phyloP scores from a whole-genome alignment of 2,113 vertebrate genomes.

The Rhynchopsitta pachyrhyncha region DNA sequence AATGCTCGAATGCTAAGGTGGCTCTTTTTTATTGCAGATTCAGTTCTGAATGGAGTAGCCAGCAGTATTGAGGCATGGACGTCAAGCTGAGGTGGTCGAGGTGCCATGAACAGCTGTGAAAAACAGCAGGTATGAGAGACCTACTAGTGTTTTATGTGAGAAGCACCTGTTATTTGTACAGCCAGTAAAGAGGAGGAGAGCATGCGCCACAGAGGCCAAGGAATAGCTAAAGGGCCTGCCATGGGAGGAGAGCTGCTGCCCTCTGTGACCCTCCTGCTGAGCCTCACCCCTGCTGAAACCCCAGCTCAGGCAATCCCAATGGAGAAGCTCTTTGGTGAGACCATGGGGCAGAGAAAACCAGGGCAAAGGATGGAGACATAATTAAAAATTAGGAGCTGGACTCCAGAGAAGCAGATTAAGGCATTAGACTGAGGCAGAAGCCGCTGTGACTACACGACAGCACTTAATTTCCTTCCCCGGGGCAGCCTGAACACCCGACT shows the following conservation, averaged over 20 bases:
- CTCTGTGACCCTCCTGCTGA: background rate
- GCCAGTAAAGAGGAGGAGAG: background rate
- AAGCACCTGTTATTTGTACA: background rate
- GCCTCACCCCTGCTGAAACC: background rate
- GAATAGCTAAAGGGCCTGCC: background rate
- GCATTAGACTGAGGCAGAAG: constrained; percentile 16
- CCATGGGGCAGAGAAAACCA: background rate
- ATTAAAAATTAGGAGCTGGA: constrained; percentile 46
- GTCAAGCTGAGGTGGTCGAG: accelerated
- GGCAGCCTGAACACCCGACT: background rate
- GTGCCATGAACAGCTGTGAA: background rate
- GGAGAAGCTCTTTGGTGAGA: background rate
- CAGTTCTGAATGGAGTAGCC: background rate
- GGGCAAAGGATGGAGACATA: background rate
- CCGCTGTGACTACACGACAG: background rate
- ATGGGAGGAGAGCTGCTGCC: background rate
- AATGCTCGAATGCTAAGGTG: background rate
- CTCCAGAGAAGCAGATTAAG: constrained; percentile 60
- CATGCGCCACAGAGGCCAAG: background rate
- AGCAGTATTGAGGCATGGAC: background rate
- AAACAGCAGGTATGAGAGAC: background rate
- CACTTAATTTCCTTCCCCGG: background rate
- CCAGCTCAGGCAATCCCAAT: background rate
- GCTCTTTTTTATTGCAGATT: background rate
- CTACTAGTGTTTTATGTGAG: background rate